phyloP scores from a whole-genome alignment of 2,888 invertebrate species.

The Tenodera sinensis region DNA sequence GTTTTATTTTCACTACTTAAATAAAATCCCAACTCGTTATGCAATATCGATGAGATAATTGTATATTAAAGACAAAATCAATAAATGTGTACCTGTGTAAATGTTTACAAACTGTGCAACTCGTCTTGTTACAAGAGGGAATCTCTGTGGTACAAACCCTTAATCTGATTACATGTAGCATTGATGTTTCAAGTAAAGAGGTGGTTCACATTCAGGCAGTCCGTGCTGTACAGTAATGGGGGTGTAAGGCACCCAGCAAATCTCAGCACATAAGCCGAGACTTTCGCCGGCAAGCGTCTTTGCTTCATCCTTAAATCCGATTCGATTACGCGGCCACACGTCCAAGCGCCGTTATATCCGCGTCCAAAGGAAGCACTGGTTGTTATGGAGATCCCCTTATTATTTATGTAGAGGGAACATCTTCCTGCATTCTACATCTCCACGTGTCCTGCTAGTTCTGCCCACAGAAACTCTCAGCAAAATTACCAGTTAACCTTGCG shows the following conservation, averaged over 20 bases:
- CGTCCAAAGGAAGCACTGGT: background rate
- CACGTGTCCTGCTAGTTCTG: background rate
- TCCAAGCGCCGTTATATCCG: background rate
- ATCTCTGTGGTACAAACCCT: too few relatives aligned
- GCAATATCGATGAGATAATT: too few relatives aligned
- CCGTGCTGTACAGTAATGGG: background rate
- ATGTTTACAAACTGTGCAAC: too few relatives aligned
- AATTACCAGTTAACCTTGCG: background rate
- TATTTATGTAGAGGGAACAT: slow-evolving; percentile 4
- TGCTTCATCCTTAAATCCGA: slow-evolving; percentile 7
- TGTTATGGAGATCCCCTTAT: slow-evolving; percentile 6
- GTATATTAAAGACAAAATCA: too few relatives aligned
- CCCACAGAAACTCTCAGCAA: background rate
- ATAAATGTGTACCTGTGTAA: too few relatives aligned
- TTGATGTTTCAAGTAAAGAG: background rate
- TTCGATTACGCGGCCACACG: slow-evolving; percentile 13
- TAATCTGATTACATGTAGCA: background rate
- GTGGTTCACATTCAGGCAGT: background rate
- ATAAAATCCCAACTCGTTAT: too few relatives aligned
- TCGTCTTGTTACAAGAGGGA: too few relatives aligned
- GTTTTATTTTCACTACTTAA: too few relatives aligned
- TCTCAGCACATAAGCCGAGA: background rate
- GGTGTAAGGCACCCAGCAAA: too few relatives aligned
- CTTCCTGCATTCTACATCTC: background rate
- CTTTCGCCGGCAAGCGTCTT: background rate